phyloP scores from a whole-genome alignment of 2,797 vertebrate species.

The Phoeniculus purpureus region DNA sequence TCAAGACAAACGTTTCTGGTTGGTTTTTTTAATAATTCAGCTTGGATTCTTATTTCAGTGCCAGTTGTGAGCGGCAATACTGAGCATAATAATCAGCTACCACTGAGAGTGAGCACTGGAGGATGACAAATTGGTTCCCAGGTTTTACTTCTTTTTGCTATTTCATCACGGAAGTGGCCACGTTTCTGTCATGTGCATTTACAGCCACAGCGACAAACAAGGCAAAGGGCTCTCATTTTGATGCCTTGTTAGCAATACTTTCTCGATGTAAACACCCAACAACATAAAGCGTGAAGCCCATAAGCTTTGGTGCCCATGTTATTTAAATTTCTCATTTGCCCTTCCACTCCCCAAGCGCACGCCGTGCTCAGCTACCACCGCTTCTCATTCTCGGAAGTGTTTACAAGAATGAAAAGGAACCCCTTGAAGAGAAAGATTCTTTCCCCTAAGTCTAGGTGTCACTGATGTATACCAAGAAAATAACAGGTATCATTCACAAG shows the following conservation, averaged over 20 bases:
- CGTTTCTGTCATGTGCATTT: background rate
- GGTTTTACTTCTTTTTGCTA: background rate
- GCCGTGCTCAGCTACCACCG: background rate
- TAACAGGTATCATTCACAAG: background rate
- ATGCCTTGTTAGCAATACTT: background rate
- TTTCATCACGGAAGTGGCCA: background rate
- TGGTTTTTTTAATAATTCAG: slow-evolving; percentile 1
- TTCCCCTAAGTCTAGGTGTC: slow-evolving; percentile 1
- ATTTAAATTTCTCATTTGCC: background rate
- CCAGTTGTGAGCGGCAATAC: background rate
- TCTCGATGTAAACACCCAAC: background rate
- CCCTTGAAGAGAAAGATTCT: slow-evolving; percentile 5
- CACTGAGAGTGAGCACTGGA: background rate
- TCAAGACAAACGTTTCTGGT: background rate
- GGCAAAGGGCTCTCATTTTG: background rate
- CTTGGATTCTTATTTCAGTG: slow-evolving; percentile 41
- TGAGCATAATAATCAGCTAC: slow-evolving; percentile 14
- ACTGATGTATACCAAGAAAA: slow-evolving; percentile 10
- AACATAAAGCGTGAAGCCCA: background rate
- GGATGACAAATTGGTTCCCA: background rate
- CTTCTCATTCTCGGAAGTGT: background rate
- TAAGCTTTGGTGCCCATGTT: background rate
- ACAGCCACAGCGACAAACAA: background rate
- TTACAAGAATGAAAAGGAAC: background rate
- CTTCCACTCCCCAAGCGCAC: background rate